Percentiles rank a stretch among this genome's conserved stretches.
These are phyloP conservation scores for Lasioglossum albipes DNA, from an alignment of 1,140 invertebrate species.

Conservation along the genomic window DNA sequence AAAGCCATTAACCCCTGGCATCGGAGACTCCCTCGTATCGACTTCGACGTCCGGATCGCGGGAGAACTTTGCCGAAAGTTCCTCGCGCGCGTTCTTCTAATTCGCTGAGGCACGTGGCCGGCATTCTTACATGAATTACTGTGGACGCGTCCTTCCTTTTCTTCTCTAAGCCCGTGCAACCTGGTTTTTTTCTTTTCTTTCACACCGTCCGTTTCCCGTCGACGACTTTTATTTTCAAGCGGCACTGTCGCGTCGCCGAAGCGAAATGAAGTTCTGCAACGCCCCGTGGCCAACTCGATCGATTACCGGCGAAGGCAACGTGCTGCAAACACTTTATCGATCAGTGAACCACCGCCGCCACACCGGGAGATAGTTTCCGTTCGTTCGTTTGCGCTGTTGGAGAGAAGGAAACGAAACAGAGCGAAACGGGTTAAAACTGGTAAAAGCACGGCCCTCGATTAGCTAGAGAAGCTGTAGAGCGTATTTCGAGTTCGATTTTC, in stretches of 20 bases:
- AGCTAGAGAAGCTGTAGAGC: too few relatives aligned
- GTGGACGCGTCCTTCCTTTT: background rate
- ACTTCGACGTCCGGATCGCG: too few relatives aligned
- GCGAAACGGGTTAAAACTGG: background rate
- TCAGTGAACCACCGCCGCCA: slow-evolving; percentile 13
- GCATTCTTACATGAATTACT: background rate
- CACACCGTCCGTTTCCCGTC: background rate
- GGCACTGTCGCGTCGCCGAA: background rate
- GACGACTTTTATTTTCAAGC: background rate
- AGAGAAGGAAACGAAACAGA: slow-evolving; percentile 4
- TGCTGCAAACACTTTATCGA: slow-evolving; percentile 43
- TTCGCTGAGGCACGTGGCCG: background rate
- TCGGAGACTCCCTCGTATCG: background rate
- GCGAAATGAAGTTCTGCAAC: slow-evolving; percentile 25
- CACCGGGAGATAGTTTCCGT: slow-evolving; percentile 10
- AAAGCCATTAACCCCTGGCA: slow-evolving; percentile 19
- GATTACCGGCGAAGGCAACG: slow-evolving; percentile 37
- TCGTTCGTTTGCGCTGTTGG: background rate
- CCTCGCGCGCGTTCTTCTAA: background rate
- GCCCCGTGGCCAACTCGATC: slow-evolving; percentile 19
- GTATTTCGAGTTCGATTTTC: too few relatives aligned
- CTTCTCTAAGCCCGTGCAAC: background rate
- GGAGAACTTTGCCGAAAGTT: background rate
- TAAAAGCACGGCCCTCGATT: too few relatives aligned
- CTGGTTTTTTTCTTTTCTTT: background rate